Conservation (phyloP, 2,888 invertebrate species). For the Eulithis testata region DNA sequence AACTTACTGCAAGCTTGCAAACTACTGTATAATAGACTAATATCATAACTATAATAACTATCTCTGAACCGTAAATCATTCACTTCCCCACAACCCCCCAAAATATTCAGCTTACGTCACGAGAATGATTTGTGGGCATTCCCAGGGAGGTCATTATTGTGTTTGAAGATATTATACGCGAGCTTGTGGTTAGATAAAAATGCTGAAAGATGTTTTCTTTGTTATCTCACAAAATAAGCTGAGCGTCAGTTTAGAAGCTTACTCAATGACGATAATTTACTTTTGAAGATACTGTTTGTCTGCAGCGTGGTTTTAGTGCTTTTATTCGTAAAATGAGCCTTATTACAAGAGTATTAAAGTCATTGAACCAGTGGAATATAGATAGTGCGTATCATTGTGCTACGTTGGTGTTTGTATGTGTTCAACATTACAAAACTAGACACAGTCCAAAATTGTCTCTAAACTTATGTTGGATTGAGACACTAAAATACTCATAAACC, state of each 20-base stretch:
- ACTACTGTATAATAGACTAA: too few species aligned
- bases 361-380: too few species aligned
- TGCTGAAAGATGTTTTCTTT: conserved; percentile 8
- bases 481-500: too few species aligned
- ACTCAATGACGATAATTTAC: neutral
- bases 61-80: conserved; percentile 41
- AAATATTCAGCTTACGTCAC: conserved; percentile 43
- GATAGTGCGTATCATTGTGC: too few species aligned
- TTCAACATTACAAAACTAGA: too few species aligned
- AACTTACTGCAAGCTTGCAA: too few species aligned
- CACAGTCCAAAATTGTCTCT: too few species aligned
- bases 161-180: conserved; percentile 36
- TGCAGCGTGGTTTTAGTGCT: neutral
- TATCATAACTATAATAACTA: too few species aligned
- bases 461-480: too few species aligned
- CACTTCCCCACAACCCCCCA: conserved; percentile 40
- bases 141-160: conserved; percentile 41
- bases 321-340: too few species aligned
- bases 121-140: conserved; percentile 45
- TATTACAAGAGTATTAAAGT: too few species aligned
- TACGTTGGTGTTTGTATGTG: too few species aligned
- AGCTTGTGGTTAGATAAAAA: conserved; percentile 12
- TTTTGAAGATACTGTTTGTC: neutral
- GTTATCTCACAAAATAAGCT: neutral
- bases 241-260: neutral